Evolutionary conservation across 2,888 invertebrate genomes (phyloP).

Genomic region (Temnothorax unifasciatus): DNA sequence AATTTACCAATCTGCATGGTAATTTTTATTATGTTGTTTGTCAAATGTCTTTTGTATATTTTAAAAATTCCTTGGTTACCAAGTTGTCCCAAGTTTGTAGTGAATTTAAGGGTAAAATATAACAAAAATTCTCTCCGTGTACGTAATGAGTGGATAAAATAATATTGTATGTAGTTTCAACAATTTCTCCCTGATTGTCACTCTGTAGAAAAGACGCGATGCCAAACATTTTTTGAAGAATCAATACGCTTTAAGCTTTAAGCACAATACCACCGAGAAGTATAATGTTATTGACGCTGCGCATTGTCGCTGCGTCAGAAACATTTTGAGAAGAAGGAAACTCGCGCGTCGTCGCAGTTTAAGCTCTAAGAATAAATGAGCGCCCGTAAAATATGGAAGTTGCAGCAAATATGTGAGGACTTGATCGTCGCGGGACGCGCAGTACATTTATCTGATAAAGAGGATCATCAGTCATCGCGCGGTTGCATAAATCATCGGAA

Average conservation of each 20-base stretch:
- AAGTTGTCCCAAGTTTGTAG: no score
- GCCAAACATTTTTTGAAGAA: not conserved
- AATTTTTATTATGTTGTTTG: no score
- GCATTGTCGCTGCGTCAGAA: not conserved
- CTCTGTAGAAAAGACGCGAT: not conserved
- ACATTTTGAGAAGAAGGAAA: conserved; percentile 1
- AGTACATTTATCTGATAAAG: conserved; percentile 56
- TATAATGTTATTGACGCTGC: not conserved
- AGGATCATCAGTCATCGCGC: conserved; percentile 52
- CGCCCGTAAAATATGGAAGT: conserved; percentile 35
- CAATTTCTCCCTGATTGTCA: not conserved
- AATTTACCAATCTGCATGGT: no score
- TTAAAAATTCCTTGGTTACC: no score
- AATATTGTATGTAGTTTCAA: not conserved
- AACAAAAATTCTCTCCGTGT: no score
- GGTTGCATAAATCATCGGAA: conserved; percentile 54
- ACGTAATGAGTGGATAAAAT: not conserved
- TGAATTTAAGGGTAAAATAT: no score
- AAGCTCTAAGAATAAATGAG: conserved; percentile 32
- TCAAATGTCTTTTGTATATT: no score
- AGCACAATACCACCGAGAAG: not conserved
- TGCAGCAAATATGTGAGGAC: conserved; percentile 39
- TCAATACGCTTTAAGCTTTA: not conserved
- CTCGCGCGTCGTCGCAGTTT: not conserved
- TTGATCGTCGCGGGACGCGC: conserved; percentile 45